These are phyloP conservation scores for Heteractis magnifica DNA, from an alignment of 92 coral and sea anemone species.

Conservation along the genomic window DNA sequence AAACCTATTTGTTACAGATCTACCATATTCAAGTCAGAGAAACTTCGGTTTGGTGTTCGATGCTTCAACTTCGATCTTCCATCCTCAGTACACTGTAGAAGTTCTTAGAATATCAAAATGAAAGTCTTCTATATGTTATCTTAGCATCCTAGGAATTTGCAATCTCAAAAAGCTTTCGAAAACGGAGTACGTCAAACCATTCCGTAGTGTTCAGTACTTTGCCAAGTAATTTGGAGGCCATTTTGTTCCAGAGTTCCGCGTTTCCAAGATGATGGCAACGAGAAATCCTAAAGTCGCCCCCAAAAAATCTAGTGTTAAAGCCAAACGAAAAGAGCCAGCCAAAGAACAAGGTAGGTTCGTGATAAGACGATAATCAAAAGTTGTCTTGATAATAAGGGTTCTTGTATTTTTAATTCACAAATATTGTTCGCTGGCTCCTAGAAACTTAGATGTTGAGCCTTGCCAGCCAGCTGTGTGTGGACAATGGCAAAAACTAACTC, in stretches of 20 bases:
- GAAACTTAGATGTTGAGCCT: not conserved
- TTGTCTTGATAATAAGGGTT: not conserved
- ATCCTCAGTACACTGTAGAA: not conserved
- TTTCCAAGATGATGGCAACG: slow-evolving; percentile 82
- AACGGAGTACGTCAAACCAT: not conserved
- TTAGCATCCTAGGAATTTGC: slow-evolving; percentile 35
- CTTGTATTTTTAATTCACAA: not conserved
- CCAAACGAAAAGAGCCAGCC: slow-evolving; percentile 49
- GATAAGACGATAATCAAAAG: not conserved
- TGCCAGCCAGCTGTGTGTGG: not conserved
- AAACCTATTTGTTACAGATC: not conserved
- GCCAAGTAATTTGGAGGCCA: not conserved
- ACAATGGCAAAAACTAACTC: too few species aligned
- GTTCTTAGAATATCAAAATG: not conserved
- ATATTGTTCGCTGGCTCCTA: not conserved
- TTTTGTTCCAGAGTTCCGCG: slow-evolving; percentile 5
- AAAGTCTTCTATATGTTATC: slow-evolving; percentile 5
- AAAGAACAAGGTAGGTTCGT: slow-evolving; percentile 67
- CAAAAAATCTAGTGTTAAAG: slow-evolving; percentile 50
- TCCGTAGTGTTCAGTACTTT: not conserved
- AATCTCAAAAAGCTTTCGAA: not conserved
- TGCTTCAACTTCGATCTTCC: not conserved
- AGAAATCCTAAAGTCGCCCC: slow-evolving; percentile 82
- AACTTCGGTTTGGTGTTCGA: not conserved
- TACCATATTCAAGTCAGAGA: not conserved